Evolutionary conservation across 2,888 invertebrate genomes (phyloP), one percentile per base, ranked within the genome.

Genomic region (Drosophila koepferae): DNA sequence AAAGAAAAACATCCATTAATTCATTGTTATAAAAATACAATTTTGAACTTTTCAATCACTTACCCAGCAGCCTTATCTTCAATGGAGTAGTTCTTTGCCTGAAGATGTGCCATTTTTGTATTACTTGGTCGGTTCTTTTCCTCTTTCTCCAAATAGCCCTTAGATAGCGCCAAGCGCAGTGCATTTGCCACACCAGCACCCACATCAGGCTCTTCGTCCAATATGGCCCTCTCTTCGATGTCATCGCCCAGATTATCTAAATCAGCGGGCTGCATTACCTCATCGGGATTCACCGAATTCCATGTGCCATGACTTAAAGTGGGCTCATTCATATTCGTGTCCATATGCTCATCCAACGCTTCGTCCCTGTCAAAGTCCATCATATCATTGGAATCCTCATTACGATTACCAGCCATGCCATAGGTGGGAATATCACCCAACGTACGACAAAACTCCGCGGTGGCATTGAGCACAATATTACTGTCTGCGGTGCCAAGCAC

Each of bases 371-470:
- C 93, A 74, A 88, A 92, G 81, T 93, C 93, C 93, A 95, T 94
- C 90, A 95, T 94, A 89, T 95, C 95, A 6, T 94, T 94, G 63
- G 95, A 95, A 81, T 96, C 96, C 90, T 97, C 96, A 90, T 98
- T 97, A 40, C 98, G 94, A 94, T 98, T 98, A 40, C 98, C 98
- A 23, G 98, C 96, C 92, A 96, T 96, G 18, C 98, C 98, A 92
- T 98, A 98, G 0, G 98, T 98, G 65, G 99, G 98, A 89, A 98
- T 98, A 92, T 99, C 98, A 1, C 99, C 98, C 9, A 99, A 94
- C 53, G 98, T 98, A 86, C 99, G 95, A 91, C 99, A 99, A 94
- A 99, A 99, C 94, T 99, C 99, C 0, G 99, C 98, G 1, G 98
- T 99, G 1, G 98, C 96, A 94, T 99, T 98, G 63, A 99, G 94